Evolutionary conservation across 2,888 invertebrate genomes (phyloP).

Genomic region (Andrena trimmerana): DNA sequence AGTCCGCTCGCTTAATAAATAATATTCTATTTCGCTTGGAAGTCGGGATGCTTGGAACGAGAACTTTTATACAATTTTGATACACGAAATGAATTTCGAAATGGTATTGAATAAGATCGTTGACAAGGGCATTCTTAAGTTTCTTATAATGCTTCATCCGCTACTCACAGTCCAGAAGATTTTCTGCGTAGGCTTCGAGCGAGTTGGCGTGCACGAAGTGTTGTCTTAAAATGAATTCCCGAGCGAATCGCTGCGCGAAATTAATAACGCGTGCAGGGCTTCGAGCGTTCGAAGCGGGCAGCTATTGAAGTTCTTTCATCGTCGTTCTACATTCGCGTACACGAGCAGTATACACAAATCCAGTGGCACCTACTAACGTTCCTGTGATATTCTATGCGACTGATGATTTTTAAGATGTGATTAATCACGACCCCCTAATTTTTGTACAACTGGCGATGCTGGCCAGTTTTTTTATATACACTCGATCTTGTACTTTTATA

Average conservation of each 20-base stretch:
- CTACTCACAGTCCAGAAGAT: not conserved
- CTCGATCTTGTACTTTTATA: conserved; percentile 54
- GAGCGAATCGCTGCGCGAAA: not conserved
- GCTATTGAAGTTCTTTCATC: not conserved
- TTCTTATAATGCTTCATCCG: conserved; percentile 10
- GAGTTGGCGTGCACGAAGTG: not conserved
- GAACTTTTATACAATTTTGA: conserved; percentile 46
- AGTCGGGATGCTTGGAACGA: conserved; percentile 3
- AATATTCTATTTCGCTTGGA: conserved; percentile 24
- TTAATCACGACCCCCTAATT: conserved; percentile 43
- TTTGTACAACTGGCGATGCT: conserved; percentile 52
- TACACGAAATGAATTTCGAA: conserved; percentile 28
- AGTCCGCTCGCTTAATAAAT: not conserved
- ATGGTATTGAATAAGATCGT: conserved; percentile 36
- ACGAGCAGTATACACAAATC: conserved; percentile 33
- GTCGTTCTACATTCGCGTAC: conserved; percentile 10
- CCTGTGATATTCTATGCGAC: conserved; percentile 67
- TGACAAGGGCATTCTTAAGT: conserved; percentile 42
- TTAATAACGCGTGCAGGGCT: not conserved
- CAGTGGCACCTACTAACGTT: conserved; percentile 62
- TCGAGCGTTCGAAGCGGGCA: not conserved
- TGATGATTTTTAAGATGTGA: conserved; percentile 59
- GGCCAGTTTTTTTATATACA: conserved; percentile 48
- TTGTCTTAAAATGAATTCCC: not conserved
- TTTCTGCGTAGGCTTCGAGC: not conserved